Evolutionary conservation across 2,113 vertebrate species (phyloP).

Genomic region (Peromyscus californicus): DNA sequence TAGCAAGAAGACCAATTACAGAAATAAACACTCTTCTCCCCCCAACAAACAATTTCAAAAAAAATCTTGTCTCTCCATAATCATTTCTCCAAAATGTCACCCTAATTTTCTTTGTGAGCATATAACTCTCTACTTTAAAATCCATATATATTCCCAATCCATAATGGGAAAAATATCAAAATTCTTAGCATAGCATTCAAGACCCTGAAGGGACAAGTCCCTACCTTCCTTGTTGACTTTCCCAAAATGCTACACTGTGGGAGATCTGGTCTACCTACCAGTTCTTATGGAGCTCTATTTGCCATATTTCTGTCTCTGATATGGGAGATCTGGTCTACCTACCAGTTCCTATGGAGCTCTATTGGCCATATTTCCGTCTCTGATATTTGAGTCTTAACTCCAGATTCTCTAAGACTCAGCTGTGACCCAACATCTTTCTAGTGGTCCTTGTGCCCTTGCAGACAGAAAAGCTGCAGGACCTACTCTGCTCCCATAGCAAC

Average conservation of each 20-base stretch:
- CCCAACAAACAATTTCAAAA: background rate
- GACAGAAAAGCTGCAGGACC: constrained; percentile 42
- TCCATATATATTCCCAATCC: constrained; percentile 1
- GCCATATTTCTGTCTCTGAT: background rate
- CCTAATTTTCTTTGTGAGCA: constrained; percentile 4
- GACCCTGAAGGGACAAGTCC: background rate
- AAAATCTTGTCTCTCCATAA: constrained; percentile 16
- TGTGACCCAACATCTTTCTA: background rate
- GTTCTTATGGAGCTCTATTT: background rate
- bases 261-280: background rate
- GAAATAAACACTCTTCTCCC: constrained; percentile 36
- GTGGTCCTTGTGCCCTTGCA: background rate
- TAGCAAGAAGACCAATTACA: constrained; percentile 46
- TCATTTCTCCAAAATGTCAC: constrained; percentile 29
- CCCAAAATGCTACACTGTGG: background rate
- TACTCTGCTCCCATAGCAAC: constrained; percentile 75
- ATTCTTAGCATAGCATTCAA: background rate
- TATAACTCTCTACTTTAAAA: constrained; percentile 10
- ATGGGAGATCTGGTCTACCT: background rate
- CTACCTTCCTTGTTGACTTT: background rate
- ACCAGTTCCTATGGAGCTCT: background rate
- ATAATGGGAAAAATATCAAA: background rate
- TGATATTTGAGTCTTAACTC: background rate
- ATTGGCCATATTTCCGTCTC: background rate
- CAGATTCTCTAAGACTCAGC: background rate